Base-by-base conservation (phyloP, 2,113 vertebrate species). In the Crotalus tigris region DNA sequence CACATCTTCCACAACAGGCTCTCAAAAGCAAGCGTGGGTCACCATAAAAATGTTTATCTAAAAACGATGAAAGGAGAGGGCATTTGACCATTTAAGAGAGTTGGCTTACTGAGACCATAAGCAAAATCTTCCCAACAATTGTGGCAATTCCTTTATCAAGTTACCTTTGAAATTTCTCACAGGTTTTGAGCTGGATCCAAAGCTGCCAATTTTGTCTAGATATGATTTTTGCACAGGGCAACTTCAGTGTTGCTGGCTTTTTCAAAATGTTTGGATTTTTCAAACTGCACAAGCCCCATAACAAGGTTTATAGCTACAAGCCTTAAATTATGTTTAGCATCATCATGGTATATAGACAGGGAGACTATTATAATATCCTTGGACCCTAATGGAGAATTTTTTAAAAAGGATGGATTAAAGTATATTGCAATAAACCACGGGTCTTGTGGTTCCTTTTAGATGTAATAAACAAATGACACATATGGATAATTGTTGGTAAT, bases 381-480 rank as follows among this genome's bases (percentile, higher is more conserved):
- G 19, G 46, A 46, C 24, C 24, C 69, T 9, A 85, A 9, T 44
- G 12, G 58, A 85, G n/a, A 55, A 19, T 15, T 46, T 54, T 15
- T 19, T n/a, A 92, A 69, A 69, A 69, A 69, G 54, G 57, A 59
- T 59, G 58, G 5, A 59, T 59, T 24, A 59, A 59, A 24, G 58
- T 59, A 2, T 59, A 26, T 59, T 59, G 58, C 23, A 59, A 59
- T 24, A 59, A 59, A 59, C 23, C 23, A 59, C 8, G 57, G 57
- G 21, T 8, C 57, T 0, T 75, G 39, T 57, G 17, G 91, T 0
- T 0, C 39, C n/a, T 87, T 0, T 0, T 91, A 93, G 33, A 15
- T 92, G 89, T 23, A 54, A 23, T 55, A 92, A 95, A 94, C 94
- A 95, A 93, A 94, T 94, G 92, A 93, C 59, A 39, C 92, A 6